phyloP scores from a whole-genome alignment of 2,113 vertebrate genomes.

The Hippocampus comes region DNA sequence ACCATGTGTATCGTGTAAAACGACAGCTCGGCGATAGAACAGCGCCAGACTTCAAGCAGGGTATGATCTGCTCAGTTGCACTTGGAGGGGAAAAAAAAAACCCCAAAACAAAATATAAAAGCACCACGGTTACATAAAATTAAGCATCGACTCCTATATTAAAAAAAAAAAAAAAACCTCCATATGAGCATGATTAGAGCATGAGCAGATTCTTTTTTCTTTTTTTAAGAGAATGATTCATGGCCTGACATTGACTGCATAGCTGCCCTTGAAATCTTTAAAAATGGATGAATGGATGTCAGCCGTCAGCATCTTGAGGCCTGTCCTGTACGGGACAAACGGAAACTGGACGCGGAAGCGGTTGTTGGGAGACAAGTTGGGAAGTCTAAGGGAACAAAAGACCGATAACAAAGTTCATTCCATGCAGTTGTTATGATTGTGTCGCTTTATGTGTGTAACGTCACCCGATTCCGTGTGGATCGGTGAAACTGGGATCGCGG shows the following conservation, averaged over 20 bases:
- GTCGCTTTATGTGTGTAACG: too few species aligned
- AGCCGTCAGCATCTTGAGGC: slow-evolving; percentile 32
- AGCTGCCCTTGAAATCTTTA: slow-evolving; percentile 46
- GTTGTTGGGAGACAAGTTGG: not conserved
- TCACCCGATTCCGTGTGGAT: too few species aligned
- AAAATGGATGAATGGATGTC: slow-evolving; percentile 52
- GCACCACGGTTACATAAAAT: not conserved
- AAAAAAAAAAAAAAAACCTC: not conserved
- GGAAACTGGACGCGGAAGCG: not conserved
- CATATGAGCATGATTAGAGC: not conserved
- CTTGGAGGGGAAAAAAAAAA: not conserved
- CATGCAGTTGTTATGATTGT: not conserved
- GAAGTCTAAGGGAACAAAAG: slow-evolving; percentile 34
- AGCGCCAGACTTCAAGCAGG: not conserved
- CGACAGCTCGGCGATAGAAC: not conserved
- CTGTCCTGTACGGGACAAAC: slow-evolving; percentile 42
- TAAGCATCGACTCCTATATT: not conserved
- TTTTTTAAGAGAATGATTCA: not conserved
- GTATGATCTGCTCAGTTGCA: not conserved
- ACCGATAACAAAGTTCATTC: not conserved
- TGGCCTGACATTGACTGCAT: not conserved
- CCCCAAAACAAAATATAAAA: too few species aligned
- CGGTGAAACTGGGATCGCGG: too few species aligned
- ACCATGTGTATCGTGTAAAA: too few species aligned
- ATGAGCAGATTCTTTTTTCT: too few species aligned